phyloP scores from a whole-genome alignment of 2,113 vertebrate genomes.

The Vulpes vulpes region DNA sequence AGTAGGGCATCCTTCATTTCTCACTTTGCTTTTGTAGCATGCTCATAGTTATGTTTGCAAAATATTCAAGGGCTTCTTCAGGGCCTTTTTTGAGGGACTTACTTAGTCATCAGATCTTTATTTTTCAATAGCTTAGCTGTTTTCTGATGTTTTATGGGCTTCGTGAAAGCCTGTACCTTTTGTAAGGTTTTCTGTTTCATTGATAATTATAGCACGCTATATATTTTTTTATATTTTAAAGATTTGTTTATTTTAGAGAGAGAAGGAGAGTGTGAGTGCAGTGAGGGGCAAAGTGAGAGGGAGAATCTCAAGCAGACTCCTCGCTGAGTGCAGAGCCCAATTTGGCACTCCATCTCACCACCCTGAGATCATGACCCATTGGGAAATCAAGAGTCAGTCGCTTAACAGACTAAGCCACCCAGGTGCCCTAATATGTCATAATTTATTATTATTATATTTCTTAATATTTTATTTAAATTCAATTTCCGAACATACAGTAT shows the following conservation, averaged over 20 bases:
- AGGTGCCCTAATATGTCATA: not conserved
- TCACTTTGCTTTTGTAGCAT: constrained; percentile 20
- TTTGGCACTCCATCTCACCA: not conserved
- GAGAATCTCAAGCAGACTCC: not conserved
- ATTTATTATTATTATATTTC: no score
- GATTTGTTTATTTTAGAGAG: not conserved
- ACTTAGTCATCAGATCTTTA: constrained; percentile 37
- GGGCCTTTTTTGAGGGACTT: not conserved
- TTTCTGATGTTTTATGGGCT: constrained; percentile 48
- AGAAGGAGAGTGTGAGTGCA: not conserved
- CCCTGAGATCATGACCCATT: not conserved
- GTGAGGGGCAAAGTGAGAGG: not conserved
- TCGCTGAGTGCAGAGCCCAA: not conserved
- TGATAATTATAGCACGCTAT: not conserved
- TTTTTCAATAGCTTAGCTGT: constrained; percentile 3
- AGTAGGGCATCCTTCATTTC: not conserved
- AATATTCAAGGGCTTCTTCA: constrained; percentile 22
- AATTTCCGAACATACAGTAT: no score
- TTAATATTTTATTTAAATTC: no score
- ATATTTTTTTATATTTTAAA: not conserved
- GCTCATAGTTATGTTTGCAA: not conserved
- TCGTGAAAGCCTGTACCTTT: constrained; percentile 11
- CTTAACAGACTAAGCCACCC: not conserved
- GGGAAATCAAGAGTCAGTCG: not conserved
- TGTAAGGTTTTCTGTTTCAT: constrained; percentile 8